Conservation (phyloP, 2,888 invertebrate genomes). For the Troglohyphantes excavatus region DNA sequence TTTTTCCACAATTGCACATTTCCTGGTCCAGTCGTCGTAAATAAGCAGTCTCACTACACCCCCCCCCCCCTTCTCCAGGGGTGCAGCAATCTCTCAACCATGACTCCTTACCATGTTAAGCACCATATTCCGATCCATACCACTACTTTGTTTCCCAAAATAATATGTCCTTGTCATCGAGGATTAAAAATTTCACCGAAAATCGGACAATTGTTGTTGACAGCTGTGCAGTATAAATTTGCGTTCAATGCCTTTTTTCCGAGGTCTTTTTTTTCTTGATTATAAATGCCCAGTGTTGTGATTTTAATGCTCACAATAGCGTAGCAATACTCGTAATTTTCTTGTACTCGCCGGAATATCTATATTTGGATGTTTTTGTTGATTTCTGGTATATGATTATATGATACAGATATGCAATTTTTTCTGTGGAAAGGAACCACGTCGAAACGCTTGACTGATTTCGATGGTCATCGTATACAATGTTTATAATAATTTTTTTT, state of each 20-base stretch:
- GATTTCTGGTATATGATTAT: slow-evolving; percentile 13
- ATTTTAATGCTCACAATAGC: not conserved
- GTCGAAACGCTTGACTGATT: not conserved
- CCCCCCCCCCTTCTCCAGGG: not conserved
- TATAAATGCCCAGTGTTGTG: not conserved
- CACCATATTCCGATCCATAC: slow-evolving; percentile 5
- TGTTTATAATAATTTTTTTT: not conserved
- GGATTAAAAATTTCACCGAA: slow-evolving; percentile 66
- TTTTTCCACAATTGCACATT: not conserved
- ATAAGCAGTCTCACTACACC: slow-evolving; percentile 2
- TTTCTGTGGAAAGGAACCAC: not conserved
- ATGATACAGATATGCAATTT: not conserved
- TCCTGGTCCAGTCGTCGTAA: slow-evolving; percentile 18
- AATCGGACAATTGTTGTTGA: slow-evolving; percentile 33
- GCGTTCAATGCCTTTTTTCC: slow-evolving; percentile 3
- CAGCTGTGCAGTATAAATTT: slow-evolving; percentile 29
- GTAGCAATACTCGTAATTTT: slow-evolving; percentile 10
- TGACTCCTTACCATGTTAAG: slow-evolving; percentile 39
- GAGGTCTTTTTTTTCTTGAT: not conserved
- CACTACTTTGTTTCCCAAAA: slow-evolving; percentile 54
- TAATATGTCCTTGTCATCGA: slow-evolving; percentile 70
- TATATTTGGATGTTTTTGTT: slow-evolving; percentile 12
- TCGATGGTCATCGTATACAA: not conserved
- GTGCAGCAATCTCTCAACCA: slow-evolving; percentile 20
- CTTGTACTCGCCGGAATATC: not conserved